Percentiles rank a stretch among this genome's conserved stretches.
phyloP scores from a whole-genome alignment of 2,888 invertebrate species.

The Rotaria magnacalcarata region DNA sequence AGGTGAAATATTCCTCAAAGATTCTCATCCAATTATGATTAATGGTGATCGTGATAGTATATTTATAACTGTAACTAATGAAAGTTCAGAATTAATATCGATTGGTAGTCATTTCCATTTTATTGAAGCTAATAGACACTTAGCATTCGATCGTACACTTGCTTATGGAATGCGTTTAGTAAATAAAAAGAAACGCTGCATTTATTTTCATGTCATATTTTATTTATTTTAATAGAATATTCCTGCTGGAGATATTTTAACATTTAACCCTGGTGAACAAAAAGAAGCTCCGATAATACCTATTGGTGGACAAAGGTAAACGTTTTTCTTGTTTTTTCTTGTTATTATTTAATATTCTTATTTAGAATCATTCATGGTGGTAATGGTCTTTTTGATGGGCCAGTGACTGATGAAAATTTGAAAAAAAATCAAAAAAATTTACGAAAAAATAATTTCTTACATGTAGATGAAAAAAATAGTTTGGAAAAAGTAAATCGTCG shows the following conservation, averaged over 20 bases:
- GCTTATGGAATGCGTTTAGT: slow-evolving; percentile 57
- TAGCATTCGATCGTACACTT: slow-evolving; percentile 53
- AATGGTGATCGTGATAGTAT: slow-evolving; percentile 49
- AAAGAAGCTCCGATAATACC: slow-evolving; percentile 53
- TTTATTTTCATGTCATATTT: not conserved
- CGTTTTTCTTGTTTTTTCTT: not conserved
- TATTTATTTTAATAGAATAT: slow-evolving; percentile 51
- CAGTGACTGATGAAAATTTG: slow-evolving; percentile 49
- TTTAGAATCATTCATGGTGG: slow-evolving; percentile 54
- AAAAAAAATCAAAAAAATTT: slow-evolving; percentile 50
- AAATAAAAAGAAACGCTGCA: slow-evolving; percentile 43
- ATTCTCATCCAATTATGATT: slow-evolving; percentile 50
- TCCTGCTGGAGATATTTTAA: slow-evolving; percentile 54
- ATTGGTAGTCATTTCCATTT: slow-evolving; percentile 57
- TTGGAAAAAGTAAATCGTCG: not conserved
- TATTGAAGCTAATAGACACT: slow-evolving; percentile 54
- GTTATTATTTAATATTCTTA: not conserved
- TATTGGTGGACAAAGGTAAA: slow-evolving; percentile 54
- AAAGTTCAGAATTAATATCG: slow-evolving; percentile 55
- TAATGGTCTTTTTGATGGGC: slow-evolving; percentile 54
- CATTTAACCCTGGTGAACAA: slow-evolving; percentile 56
- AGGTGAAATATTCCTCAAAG: slow-evolving; percentile 49
- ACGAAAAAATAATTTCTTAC: slow-evolving; percentile 50
- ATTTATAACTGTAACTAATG: slow-evolving; percentile 51
- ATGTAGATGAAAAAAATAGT: slow-evolving; percentile 47